Evolutionary conservation across 2,888 invertebrate genomes (phyloP).

Genomic region (Oligia strigilis): DNA sequence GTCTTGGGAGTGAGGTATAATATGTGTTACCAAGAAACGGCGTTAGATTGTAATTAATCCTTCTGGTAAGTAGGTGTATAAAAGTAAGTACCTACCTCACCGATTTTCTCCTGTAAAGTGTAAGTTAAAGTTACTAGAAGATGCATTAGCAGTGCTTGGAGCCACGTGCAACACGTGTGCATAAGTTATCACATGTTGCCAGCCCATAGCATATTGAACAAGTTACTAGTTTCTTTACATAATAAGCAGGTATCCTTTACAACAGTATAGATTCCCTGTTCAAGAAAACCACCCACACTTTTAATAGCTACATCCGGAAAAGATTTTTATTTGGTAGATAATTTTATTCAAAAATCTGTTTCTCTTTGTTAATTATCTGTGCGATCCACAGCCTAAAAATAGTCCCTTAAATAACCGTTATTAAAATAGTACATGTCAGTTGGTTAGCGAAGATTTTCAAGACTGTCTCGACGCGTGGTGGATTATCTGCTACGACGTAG

Average conservation of each 20-base stretch:
- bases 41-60: background rate
- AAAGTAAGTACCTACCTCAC: background rate
- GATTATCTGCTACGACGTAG: slow-evolving; percentile 44
- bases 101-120: slow-evolving; percentile 3
- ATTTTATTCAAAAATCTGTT: background rate
- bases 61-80: background rate
- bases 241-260: background rate
- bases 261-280: background rate
- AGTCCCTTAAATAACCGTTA: background rate
- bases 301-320: background rate
- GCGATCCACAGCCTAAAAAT: background rate
- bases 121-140: slow-evolving; percentile 29
- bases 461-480: background rate
- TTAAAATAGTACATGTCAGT: background rate
- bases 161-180: slow-evolving; percentile 39
- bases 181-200: slow-evolving; percentile 46
- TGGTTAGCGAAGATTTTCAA: slow-evolving; percentile 8
- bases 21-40: background rate
- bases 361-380: background rate
- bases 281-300: background rate
- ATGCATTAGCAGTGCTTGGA: slow-evolving; percentile 47
- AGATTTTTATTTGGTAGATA: background rate
- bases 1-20: too few species aligned
- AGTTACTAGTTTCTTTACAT: slow-evolving; percentile 16
- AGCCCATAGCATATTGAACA: slow-evolving; percentile 25